A percentile compares a stretch with the other conserved stretches of the same genome.
Conservation (phyloP, 2,113 vertebrate genomes). For the Lepidothrix coronata region DNA sequence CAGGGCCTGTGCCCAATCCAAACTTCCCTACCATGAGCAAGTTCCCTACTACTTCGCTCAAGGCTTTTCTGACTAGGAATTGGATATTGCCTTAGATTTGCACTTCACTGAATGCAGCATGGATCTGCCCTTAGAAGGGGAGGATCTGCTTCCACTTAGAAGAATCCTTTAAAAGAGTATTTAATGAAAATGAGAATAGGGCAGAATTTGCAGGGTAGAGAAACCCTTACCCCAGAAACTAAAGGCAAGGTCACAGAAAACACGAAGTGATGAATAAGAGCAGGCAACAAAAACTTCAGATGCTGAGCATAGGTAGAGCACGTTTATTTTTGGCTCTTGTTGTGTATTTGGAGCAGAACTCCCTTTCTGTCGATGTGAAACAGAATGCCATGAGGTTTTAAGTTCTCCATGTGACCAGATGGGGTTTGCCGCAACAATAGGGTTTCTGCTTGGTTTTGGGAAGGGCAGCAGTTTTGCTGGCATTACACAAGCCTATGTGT, state of each 20-base stretch:
- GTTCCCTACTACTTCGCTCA: neutral
- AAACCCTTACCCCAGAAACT: neutral
- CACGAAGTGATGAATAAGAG: neutral
- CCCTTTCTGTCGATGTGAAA: neutral
- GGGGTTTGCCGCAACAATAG: slow-evolving; percentile 54
- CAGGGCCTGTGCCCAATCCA: neutral
- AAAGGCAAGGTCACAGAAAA: neutral
- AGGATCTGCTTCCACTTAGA: neutral
- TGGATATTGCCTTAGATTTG: neutral
- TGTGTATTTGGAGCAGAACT: neutral
- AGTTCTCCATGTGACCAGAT: slow-evolving; percentile 49
- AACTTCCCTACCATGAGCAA: neutral
- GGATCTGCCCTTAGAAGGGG: neutral
- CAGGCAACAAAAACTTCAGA: neutral
- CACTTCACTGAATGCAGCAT: neutral
- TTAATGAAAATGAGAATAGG: neutral
- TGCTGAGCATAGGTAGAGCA: neutral
- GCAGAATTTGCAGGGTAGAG: neutral
- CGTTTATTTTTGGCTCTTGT: neutral
- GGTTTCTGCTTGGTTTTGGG: slow-evolving; percentile 58
- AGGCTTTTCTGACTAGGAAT: neutral
- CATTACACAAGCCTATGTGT: slow-evolving; percentile 7
- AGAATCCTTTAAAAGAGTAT: neutral
- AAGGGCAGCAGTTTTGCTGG: slow-evolving; percentile 43
- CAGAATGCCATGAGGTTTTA: slow-evolving; percentile 7